Percentiles rank a stretch among this genome's conserved stretches.
Evolutionary conservation across 2,113 vertebrate species (phyloP).

Genomic region (Cacatua alba): DNA sequence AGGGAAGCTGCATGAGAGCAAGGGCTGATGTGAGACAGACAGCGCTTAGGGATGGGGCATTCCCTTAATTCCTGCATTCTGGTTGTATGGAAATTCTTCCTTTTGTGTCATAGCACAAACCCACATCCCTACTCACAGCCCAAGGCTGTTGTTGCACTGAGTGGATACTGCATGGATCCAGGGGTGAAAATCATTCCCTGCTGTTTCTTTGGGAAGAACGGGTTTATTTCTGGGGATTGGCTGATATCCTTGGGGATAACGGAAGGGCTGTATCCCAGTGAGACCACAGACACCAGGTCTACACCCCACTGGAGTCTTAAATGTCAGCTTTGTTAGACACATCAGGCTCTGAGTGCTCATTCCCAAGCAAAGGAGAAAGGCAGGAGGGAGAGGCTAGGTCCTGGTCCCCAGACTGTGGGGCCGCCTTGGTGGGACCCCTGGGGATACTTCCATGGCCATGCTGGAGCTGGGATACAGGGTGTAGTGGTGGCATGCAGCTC

Average conservation of each 20-base stretch:
- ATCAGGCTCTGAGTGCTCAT: rapidly evolving
- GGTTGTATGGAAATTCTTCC: not conserved
- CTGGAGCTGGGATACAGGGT: not conserved
- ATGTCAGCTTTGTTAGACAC: not conserved
- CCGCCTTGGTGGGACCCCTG: not conserved
- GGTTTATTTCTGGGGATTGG: not conserved
- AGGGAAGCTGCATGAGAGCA: not conserved
- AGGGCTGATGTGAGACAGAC: not conserved
- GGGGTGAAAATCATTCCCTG: not conserved
- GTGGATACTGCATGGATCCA: not conserved
- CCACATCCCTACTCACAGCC: not conserved
- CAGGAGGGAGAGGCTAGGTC: rapidly evolving
- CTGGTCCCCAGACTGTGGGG: not conserved
- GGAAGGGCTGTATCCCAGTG: not conserved
- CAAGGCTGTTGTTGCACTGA: not conserved
- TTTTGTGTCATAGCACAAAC: not conserved
- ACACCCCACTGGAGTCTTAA: not conserved
- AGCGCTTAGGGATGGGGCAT: not conserved
- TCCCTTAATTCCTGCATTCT: not conserved
- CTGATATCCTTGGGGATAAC: not conserved
- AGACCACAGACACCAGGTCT: not conserved
- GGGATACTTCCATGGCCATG: not conserved
- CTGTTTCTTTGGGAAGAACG: not conserved
- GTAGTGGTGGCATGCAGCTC: rapidly evolving
- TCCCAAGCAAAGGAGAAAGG: not conserved